These are phyloP conservation scores for Hippocampus mohnikei DNA, from an alignment of 2,113 vertebrate species.

Conservation along the genomic window DNA sequence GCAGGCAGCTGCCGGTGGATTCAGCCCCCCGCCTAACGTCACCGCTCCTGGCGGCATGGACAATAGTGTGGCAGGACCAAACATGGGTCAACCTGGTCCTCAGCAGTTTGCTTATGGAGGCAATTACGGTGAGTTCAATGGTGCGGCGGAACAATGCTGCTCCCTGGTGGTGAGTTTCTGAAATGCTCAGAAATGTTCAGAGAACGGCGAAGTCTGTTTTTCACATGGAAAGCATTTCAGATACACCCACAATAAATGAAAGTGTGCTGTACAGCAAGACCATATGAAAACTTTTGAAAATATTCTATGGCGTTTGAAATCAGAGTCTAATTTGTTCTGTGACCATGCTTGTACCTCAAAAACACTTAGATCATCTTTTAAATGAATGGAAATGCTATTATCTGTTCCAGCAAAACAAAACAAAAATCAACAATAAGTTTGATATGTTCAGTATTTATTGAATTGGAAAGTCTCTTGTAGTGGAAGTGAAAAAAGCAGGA, in stretches of 20 bases:
- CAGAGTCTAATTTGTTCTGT: too few relatives aligned
- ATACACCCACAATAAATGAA: too few relatives aligned
- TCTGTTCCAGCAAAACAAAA: not conserved
- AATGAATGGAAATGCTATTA: too few relatives aligned
- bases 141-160: slow-evolving; percentile 35
- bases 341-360: too few relatives aligned
- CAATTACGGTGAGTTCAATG: slow-evolving; percentile 81
- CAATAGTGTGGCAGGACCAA: slow-evolving; percentile 77
- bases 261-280: too few relatives aligned
- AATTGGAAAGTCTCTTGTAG: too few relatives aligned
- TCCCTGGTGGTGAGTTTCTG: slow-evolving; percentile 38
- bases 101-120: slow-evolving; percentile 89
- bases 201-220: not conserved
- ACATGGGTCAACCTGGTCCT: slow-evolving; percentile 83
- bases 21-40: slow-evolving; percentile 94
- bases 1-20: slow-evolving; percentile 73
- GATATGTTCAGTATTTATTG: too few relatives aligned
- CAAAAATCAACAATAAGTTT: not conserved
- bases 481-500: too few relatives aligned
- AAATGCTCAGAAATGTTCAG: slow-evolving; percentile 8
- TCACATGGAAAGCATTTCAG: too few relatives aligned
- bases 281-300: too few relatives aligned
- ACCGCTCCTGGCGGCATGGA: slow-evolving; percentile 92
- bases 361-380: too few relatives aligned
- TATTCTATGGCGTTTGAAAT: too few relatives aligned